Evolutionary conservation across 2,888 invertebrate genomes (phyloP).

Genomic region (Trypoxylon attenuatum): DNA sequence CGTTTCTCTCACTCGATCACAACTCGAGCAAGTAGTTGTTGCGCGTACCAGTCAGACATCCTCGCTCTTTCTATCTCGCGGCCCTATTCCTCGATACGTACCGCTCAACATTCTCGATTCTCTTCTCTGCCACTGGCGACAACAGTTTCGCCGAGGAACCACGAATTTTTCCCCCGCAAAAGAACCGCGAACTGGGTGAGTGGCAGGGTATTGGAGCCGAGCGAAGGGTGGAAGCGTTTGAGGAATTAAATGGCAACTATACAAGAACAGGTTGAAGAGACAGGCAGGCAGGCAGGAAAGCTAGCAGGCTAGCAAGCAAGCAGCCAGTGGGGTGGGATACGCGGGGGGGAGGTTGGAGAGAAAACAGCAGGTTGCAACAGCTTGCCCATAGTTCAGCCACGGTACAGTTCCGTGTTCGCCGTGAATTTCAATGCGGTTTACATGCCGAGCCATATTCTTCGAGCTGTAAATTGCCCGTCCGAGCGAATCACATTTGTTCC

Average conservation of each 20-base stretch:
- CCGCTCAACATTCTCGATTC: not conserved
- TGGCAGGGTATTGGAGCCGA: slow-evolving; percentile 56
- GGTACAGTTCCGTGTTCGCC: slow-evolving; percentile 61
- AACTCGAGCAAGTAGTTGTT: not conserved
- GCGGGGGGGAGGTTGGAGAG: slow-evolving; percentile 42
- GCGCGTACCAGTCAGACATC: too few relatives aligned
- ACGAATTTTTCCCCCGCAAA: not conserved
- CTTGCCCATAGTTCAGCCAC: slow-evolving; percentile 69
- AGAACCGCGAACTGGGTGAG: not conserved
- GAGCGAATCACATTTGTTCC: slow-evolving; percentile 56
- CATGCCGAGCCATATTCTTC: slow-evolving; percentile 55
- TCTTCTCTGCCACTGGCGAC: not conserved
- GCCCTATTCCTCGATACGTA: too few relatives aligned
- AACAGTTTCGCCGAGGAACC: too few relatives aligned
- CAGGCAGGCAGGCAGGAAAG: slow-evolving; percentile 26
- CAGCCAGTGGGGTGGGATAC: slow-evolving; percentile 50
- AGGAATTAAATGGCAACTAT: slow-evolving; percentile 56
- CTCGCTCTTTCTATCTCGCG: too few relatives aligned
- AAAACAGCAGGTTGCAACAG: slow-evolving; percentile 66
- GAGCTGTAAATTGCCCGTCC: slow-evolving; percentile 57
- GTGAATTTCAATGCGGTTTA: slow-evolving; percentile 68
- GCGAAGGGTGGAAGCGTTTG: slow-evolving; percentile 48
- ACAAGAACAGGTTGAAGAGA: slow-evolving; percentile 40
- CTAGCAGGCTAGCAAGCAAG: slow-evolving; percentile 52
- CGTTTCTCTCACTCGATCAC: not conserved